phyloP scores from a whole-genome alignment of 2,113 vertebrate genomes.

The Sphaerodactylus townsendi region DNA sequence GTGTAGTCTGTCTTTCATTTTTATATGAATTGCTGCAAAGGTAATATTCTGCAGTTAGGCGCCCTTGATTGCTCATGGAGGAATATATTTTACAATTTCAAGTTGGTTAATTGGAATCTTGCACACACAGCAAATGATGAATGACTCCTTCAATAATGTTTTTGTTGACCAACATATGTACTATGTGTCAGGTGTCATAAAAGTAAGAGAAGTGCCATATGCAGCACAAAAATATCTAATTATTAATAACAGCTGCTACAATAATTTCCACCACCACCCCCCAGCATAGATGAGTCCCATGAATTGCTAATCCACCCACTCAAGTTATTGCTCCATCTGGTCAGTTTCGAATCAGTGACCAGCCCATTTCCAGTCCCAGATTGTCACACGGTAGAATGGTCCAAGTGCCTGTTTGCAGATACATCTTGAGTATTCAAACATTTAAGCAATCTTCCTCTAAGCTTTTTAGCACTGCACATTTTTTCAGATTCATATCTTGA shows the following conservation, averaged over 20 bases:
- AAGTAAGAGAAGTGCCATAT: constrained; percentile 13
- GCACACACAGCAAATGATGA: accelerated
- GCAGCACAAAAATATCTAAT: constrained; percentile 36
- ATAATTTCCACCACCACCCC: constrained; percentile 5
- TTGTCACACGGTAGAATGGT: constrained; percentile 33
- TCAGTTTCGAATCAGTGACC: constrained; percentile 18
- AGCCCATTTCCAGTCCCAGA: constrained; percentile 31
- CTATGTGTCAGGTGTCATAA: constrained; percentile 41
- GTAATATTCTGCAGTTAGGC: accelerated
- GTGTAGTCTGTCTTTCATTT: neutral
- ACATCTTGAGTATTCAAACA: neutral
- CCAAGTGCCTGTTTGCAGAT: constrained; percentile 41
- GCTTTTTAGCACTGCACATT: neutral
- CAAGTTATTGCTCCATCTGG: constrained; percentile 36
- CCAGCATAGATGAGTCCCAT: constrained; percentile 22
- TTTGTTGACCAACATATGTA: constrained; percentile 20
- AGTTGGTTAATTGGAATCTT: neutral
- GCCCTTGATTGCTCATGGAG: accelerated
- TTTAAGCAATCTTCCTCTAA: neutral
- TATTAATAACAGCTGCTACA: constrained; percentile 41
- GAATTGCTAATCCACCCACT: constrained; percentile 37
- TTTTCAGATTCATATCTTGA: neutral
- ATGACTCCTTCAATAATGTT: neutral
- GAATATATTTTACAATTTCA: neutral
- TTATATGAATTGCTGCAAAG: neutral